Evolutionary conservation across 2,888 invertebrate genomes (phyloP).

Genomic region (Stictocephala bisonia): DNA sequence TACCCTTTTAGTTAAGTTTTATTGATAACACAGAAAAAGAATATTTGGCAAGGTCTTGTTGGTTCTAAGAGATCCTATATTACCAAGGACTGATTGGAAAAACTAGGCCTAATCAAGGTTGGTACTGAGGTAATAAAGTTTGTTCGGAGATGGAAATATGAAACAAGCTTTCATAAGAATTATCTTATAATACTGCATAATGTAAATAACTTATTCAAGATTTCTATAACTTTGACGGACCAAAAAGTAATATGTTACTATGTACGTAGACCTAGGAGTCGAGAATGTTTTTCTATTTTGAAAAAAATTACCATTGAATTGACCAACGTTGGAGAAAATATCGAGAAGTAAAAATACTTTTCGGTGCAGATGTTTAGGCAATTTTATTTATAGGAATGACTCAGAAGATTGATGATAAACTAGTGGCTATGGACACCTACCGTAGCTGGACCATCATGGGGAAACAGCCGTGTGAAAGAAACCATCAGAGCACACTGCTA

Average conservation of each 20-base stretch:
- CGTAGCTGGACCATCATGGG: constrained; percentile 14
- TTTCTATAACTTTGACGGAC: not conserved
- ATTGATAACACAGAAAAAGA: not conserved
- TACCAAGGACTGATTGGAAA: not conserved
- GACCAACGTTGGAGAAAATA: not conserved
- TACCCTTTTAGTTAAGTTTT: not conserved
- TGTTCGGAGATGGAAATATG: constrained; percentile 7
- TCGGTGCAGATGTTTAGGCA: not conserved
- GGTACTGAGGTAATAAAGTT: not conserved
- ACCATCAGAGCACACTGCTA: not conserved
- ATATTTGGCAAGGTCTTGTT: not conserved
- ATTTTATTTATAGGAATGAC: not conserved
- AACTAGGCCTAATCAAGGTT: not conserved
- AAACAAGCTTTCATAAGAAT: not conserved
- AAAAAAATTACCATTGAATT: not conserved
- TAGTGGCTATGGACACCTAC: constrained; percentile 5
- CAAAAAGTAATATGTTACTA: not conserved
- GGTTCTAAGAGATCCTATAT: constrained; percentile 2
- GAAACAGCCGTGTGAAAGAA: not conserved
- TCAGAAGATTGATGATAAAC: not conserved
- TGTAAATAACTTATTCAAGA: not conserved
- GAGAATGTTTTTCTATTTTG: constrained; percentile 5
- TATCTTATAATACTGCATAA: not conserved
- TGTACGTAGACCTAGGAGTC: not conserved
- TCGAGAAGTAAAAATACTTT: not conserved